Conservation (phyloP, 1,140 invertebrate species). For the Atopsyche davidsoni region DNA sequence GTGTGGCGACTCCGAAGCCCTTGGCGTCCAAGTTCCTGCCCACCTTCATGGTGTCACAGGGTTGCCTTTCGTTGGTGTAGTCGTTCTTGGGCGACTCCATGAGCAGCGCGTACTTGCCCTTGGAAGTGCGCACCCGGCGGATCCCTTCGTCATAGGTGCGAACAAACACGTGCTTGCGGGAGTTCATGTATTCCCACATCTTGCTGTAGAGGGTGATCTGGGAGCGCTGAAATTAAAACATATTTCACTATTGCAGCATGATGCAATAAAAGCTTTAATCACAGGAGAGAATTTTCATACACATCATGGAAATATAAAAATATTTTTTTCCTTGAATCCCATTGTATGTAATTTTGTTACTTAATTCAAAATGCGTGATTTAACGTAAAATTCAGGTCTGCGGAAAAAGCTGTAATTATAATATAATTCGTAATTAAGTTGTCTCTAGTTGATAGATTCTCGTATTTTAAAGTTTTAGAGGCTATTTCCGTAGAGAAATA, state of each 20-base stretch:
- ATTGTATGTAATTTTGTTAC: neutral
- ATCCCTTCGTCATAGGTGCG: conserved; percentile 81
- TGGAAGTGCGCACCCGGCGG: conserved; percentile 69
- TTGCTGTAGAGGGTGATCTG: conserved; percentile 84
- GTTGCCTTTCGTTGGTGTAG: conserved; percentile 86
- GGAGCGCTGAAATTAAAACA: conserved; percentile 61
- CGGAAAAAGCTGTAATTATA: too few relatives aligned
- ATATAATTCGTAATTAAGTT: too few relatives aligned
- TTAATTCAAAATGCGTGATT: too few relatives aligned
- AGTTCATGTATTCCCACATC: conserved; percentile 96
- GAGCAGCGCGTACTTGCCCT: conserved; percentile 90
- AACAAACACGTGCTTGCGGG: conserved; percentile 76
- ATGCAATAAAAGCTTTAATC: too few relatives aligned
- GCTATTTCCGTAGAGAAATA: too few relatives aligned
- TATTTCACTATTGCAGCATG: neutral
- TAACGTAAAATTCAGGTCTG: too few relatives aligned
- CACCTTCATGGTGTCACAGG: conserved; percentile 95
- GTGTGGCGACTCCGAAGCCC: conserved; percentile 90
- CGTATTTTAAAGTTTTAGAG: too few relatives aligned
- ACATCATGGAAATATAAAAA: too few relatives aligned
- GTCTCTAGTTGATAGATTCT: too few relatives aligned
- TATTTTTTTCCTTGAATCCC: neutral
- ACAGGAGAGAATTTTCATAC: too few relatives aligned
- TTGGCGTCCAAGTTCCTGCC: conserved; percentile 88
- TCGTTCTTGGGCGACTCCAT: conserved; percentile 94